Evolutionary conservation across 2,113 vertebrate genomes (phyloP).

Genomic region (Alouatta palliata): DNA sequence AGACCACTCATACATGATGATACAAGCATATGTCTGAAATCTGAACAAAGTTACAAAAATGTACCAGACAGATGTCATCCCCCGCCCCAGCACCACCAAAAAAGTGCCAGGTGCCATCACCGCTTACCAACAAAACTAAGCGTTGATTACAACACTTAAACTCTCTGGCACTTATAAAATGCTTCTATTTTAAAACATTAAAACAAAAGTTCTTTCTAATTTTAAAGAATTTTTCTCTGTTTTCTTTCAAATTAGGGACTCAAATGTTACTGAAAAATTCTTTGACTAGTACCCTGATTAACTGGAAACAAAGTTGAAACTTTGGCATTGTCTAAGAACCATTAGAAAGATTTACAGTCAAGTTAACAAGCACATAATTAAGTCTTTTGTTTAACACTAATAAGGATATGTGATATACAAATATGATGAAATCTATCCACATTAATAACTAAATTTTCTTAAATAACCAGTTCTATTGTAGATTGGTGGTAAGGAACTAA

Average conservation of each 20-base stretch:
- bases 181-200: neutral
- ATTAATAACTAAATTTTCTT: conserved; percentile 32
- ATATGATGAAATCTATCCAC: neutral
- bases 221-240: neutral
- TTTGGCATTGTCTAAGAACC: conserved; percentile 19
- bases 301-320: conserved; percentile 10
- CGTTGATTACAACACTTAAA: neutral
- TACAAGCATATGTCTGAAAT: neutral
- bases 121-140: conserved; percentile 10
- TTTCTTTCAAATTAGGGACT: conserved; percentile 2
- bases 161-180: conserved; percentile 25
- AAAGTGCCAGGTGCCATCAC: neutral
- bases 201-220: conserved; percentile 6
- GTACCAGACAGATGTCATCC: neutral
- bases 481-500: neutral
- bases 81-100: neutral
- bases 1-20: neutral
- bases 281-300: neutral
- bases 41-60: conserved; percentile 23
- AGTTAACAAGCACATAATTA: conserved; percentile 36
- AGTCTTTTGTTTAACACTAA: conserved; percentile 14
- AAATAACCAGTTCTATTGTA: neutral
- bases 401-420: neutral
- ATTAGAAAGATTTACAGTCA: conserved; percentile 9
- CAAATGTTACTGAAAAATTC: neutral